A percentile compares a stretch with the other conserved stretches of the same genome.
These are phyloP conservation scores for Ochropacha duplaris DNA, from an alignment of 2,888 invertebrate genomes.

Conservation along the genomic window DNA sequence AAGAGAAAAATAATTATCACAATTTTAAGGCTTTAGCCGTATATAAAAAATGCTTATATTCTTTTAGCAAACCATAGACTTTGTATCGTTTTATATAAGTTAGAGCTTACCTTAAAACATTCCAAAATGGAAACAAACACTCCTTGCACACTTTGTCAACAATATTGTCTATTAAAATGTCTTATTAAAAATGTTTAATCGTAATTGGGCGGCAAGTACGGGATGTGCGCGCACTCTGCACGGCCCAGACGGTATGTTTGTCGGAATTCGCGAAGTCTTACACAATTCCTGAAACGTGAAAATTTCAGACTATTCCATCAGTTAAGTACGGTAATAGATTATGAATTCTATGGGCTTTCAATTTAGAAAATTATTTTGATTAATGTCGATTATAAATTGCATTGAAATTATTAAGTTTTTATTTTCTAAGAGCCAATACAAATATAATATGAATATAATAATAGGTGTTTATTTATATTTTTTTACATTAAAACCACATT, in stretches of 20 bases:
- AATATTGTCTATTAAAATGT: not conserved
- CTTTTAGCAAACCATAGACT: too few relatives aligned
- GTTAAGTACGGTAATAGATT: constrained; percentile 4
- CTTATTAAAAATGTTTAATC: not conserved
- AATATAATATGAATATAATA: too few relatives aligned
- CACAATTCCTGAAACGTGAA: constrained; percentile 27
- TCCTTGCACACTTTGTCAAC: not conserved
- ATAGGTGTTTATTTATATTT: too few relatives aligned
- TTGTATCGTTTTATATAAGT: not conserved
- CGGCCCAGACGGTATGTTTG: constrained; percentile 24
- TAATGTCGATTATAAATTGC: too few relatives aligned
- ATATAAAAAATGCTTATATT: too few relatives aligned
- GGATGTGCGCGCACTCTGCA: constrained; percentile 22
- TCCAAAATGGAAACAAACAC: not conserved
- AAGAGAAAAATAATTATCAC: not conserved
- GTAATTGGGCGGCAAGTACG: not conserved
- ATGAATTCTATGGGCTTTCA: constrained; percentile 5
- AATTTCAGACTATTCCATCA: constrained; percentile 25
- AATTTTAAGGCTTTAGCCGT: not conserved
- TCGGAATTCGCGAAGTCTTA: constrained; percentile 14
- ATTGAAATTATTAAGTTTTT: too few relatives aligned
- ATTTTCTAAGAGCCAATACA: too few relatives aligned
- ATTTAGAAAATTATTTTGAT: not conserved
- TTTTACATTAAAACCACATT: too few relatives aligned
- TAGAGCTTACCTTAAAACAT: not conserved